These are phyloP conservation scores for Phrynocephalus versicolor DNA, from an alignment of 2,113 vertebrate genomes.

Conservation along the genomic window DNA sequence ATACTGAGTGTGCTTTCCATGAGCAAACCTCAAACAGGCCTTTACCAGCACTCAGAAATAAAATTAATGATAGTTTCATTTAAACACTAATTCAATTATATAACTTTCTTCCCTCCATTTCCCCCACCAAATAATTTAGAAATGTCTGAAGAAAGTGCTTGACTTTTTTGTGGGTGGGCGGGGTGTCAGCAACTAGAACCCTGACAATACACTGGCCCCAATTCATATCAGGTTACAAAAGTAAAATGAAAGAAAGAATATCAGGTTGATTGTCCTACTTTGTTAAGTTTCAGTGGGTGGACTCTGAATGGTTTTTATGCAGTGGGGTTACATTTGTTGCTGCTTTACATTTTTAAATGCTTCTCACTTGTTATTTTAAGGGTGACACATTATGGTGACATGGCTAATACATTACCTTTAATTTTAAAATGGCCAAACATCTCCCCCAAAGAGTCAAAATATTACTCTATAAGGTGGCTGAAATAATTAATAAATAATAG, in stretches of 20 bases:
- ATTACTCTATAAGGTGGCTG: too few relatives aligned
- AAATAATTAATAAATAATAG: too few relatives aligned
- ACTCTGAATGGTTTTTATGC: too few relatives aligned
- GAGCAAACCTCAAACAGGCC: conserved; percentile 49
- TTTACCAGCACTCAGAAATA: conserved; percentile 55
- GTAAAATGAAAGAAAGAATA: neutral
- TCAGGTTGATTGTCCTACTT: neutral
- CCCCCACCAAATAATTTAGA: neutral
- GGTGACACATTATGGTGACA: neutral
- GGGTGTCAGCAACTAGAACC: neutral
- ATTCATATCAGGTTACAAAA: neutral
- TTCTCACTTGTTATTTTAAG: too few relatives aligned
- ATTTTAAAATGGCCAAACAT: neutral
- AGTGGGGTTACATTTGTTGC: too few relatives aligned
- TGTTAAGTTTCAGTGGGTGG: neutral
- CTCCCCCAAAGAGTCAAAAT: neutral
- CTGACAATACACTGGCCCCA: conserved; percentile 6
- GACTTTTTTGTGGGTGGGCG: conserved; percentile 3
- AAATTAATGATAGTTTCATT: conserved; percentile 61
- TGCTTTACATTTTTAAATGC: too few relatives aligned
- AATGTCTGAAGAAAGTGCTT: conserved; percentile 22
- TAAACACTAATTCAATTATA: conserved; percentile 42
- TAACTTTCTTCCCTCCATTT: conserved; percentile 18
- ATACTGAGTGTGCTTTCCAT: conserved; percentile 57
- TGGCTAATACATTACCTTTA: neutral